Percentiles rank a stretch among this genome's conserved stretches.
These are phyloP conservation scores for Coecobrya sp. DNA, from an alignment of 2,888 invertebrate species.

Conservation along the genomic window DNA sequence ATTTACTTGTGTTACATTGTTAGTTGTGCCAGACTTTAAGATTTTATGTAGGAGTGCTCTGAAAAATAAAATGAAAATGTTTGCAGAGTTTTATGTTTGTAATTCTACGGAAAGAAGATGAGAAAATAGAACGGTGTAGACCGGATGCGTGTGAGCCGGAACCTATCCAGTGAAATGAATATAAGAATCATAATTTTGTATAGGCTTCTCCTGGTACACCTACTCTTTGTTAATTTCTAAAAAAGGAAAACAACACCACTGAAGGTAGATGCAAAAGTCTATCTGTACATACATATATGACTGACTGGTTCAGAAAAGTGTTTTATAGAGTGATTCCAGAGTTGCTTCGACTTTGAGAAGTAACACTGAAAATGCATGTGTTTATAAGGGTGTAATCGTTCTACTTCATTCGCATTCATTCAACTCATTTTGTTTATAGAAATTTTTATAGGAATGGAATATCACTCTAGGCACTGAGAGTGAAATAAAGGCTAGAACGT, in stretches of 20 bases:
- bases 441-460: not conserved
- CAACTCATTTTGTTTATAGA: not conserved
- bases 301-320: not conserved
- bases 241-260: too few species aligned
- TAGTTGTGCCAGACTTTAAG: too few species aligned
- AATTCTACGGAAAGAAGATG: conserved; percentile 40
- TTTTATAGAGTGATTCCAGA: not conserved
- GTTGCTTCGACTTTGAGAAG: not conserved
- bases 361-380: too few species aligned
- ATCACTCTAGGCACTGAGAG: not conserved
- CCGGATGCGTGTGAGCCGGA: not conserved
- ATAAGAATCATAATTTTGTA: too few species aligned
- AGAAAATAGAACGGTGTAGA: not conserved
- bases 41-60: not conserved
- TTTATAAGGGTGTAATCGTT: too few species aligned
- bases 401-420: not conserved
- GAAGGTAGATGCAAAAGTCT: too few species aligned
- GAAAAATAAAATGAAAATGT: conserved; percentile 48
- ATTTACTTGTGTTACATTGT: too few species aligned
- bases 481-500: not conserved
- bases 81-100: conserved; percentile 53
- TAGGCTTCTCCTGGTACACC: too few species aligned
- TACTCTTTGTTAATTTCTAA: too few species aligned
- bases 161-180: not conserved
- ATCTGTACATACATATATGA: too few species aligned